A percentile compares a stretch with the other conserved stretches of the same genome.
Conservation (phyloP, 2,113 vertebrate species). For the Notarius lentiginosus region DNA sequence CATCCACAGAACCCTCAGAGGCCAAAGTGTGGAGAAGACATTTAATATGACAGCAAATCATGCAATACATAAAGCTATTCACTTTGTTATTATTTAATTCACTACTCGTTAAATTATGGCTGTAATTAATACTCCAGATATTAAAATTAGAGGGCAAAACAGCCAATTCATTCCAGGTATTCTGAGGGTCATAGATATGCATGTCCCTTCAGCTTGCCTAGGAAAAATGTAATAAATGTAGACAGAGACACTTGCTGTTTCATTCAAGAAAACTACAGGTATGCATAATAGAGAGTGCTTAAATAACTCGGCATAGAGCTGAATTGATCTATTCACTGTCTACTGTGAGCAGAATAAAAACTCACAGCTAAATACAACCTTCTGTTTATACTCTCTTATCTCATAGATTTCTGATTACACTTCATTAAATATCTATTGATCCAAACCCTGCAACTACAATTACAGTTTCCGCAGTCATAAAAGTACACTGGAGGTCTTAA, state of each 20-base stretch:
- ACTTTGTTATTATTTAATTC: background rate
- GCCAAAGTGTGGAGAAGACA: background rate
- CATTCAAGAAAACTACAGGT: background rate
- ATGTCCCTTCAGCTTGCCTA: background rate
- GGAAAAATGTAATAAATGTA: background rate
- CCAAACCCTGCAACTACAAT: background rate
- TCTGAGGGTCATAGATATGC: background rate
- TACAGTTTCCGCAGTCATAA: background rate
- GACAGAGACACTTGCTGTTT: background rate
- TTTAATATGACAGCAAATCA: background rate
- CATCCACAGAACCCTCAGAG: background rate
- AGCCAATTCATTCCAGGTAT: background rate
- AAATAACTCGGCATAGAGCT: background rate
- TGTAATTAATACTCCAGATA: background rate
- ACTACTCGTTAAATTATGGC: background rate
- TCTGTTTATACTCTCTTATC: background rate
- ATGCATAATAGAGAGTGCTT: background rate
- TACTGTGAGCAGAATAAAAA: background rate
- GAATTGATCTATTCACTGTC: background rate
- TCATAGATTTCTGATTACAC: background rate
- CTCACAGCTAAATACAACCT: background rate
- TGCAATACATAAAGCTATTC: background rate
- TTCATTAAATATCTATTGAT: slow-evolving; percentile 17
- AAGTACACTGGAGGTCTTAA: background rate
- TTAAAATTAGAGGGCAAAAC: background rate